Conservation (phyloP, 2,888 invertebrate species). For the Furcula furcula region DNA sequence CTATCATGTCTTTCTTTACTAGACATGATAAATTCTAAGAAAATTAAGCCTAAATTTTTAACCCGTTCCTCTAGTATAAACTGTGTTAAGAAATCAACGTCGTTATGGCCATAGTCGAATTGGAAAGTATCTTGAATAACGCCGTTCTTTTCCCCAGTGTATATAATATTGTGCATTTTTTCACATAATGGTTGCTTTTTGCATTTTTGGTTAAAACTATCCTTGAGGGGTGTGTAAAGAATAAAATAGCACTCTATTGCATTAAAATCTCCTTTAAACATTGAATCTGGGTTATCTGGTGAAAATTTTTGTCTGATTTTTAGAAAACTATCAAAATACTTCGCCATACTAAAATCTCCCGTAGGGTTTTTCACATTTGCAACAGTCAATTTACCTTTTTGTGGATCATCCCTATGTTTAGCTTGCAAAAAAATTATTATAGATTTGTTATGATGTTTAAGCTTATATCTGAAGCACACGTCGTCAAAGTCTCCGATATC, state of each 20-base stretch:
- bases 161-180: slow-evolving; percentile 30
- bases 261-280: slow-evolving; percentile 34
- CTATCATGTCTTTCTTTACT: slow-evolving; percentile 24
- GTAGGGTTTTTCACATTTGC: slow-evolving; percentile 25
- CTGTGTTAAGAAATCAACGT: slow-evolving; percentile 26
- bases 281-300: slow-evolving; percentile 22
- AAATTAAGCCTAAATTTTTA: slow-evolving; percentile 27
- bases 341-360: slow-evolving; percentile 32
- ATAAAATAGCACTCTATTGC: slow-evolving; percentile 34
- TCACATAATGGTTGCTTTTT: slow-evolving; percentile 13
- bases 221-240: slow-evolving; percentile 38
- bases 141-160: slow-evolving; percentile 24
- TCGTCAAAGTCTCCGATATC: slow-evolving; percentile 43
- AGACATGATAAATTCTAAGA: slow-evolving; percentile 31
- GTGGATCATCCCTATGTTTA: slow-evolving; percentile 37
- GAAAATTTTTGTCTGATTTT: slow-evolving; percentile 35
- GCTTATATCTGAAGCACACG: slow-evolving; percentile 34
- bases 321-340: slow-evolving; percentile 41
- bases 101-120: slow-evolving; percentile 25
- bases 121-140: slow-evolving; percentile 31
- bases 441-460: slow-evolving; percentile 16
- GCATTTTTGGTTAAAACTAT: slow-evolving; percentile 19
- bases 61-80: slow-evolving; percentile 30
- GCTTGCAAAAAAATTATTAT: slow-evolving; percentile 39
- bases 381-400: slow-evolving; percentile 32